Base-by-base conservation (phyloP, 2,797 vertebrate species). In the Apogon talboti region DNA sequence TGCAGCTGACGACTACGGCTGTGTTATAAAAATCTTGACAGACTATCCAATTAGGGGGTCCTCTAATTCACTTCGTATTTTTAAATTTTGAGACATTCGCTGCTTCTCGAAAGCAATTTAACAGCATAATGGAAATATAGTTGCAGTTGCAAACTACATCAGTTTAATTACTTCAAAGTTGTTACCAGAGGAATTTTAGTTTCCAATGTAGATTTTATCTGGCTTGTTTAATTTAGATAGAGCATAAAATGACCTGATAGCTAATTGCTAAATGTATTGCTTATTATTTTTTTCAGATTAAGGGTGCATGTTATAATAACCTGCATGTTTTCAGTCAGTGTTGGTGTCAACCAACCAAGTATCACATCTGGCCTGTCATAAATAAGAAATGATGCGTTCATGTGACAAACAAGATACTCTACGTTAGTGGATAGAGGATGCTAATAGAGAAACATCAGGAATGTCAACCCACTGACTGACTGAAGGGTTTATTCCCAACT, bases 341-440 rank as follows among this genome's bases (percentile, higher is more conserved):
- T 51, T 44, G 43, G 38, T 41, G 5, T 14, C 10, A 38, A 41
- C 37, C 37, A 53, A 19, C 59, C 54, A 48, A 40, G 19, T 46
- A 49, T 54, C 47, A 18, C 41, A 51, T 66, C 65, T 71, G 40
- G 38, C 55, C 49, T 66, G 28, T 38, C 65, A 44, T 71, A 35
- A 72, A 78, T 68, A 59, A 67, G 35, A 76, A 70, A 78, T 74
- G 0, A 56, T 61, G 24, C 63, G 61, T 66, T 14, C 43, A 47
- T 35, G 16, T 56, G 61, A 59, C 51, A 57, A 58, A 71, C 56
- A 69, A 72, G 83, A 48, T 49, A 71, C 15, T 11, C 35, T 38
- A 67, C 54, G 71, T 51, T 33, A 63, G 28, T 58, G 56, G 51
- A 65, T 59, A 35, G 33, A 35, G 9, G 33, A 38, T 76, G 43